Evolutionary conservation across 2,113 vertebrate species (phyloP).

Genomic region (Brachirus orientalis): DNA sequence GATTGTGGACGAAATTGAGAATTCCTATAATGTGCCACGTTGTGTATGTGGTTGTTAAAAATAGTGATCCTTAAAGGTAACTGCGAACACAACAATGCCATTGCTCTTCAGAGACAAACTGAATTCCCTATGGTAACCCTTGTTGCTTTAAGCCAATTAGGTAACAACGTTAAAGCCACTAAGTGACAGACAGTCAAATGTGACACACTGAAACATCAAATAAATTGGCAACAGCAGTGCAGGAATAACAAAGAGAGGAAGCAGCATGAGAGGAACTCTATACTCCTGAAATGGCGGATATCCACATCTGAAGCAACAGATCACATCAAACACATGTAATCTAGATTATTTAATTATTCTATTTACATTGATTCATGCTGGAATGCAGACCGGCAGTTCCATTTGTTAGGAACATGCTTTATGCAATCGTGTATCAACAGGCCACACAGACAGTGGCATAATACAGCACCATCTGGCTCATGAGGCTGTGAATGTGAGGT

Average conservation of each 20-base stretch:
- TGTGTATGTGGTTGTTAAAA: constrained; percentile 18
- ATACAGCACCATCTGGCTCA: constrained; percentile 78
- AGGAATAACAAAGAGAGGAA: not conserved
- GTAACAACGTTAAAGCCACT: constrained; percentile 30
- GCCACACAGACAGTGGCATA: constrained; percentile 60
- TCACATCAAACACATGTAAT: constrained; percentile 59
- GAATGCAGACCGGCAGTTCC: constrained; percentile 56
- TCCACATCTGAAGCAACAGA: constrained; percentile 33
- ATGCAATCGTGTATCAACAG: constrained; percentile 73
- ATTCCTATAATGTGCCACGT: not conserved
- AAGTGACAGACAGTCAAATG: constrained; percentile 33
- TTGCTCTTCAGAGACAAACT: constrained; percentile 39
- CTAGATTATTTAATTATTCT: constrained; percentile 65
- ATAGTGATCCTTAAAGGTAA: constrained; percentile 36
- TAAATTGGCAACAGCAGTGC: not conserved
- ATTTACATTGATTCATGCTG: constrained; percentile 66
- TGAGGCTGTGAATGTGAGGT: constrained; percentile 52
- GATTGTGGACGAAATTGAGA: constrained; percentile 1
- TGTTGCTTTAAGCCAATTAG: constrained; percentile 50
- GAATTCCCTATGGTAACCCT: constrained; percentile 21
- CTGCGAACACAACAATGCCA: constrained; percentile 14
- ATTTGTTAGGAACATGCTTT: constrained; percentile 79
- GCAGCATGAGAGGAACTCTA: not conserved
- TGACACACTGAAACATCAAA: constrained; percentile 2
- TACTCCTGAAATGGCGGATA: not conserved